These are phyloP conservation scores for Neelides sp. DNA, from an alignment of 1,140 invertebrate genomes.

Conservation along the genomic window DNA sequence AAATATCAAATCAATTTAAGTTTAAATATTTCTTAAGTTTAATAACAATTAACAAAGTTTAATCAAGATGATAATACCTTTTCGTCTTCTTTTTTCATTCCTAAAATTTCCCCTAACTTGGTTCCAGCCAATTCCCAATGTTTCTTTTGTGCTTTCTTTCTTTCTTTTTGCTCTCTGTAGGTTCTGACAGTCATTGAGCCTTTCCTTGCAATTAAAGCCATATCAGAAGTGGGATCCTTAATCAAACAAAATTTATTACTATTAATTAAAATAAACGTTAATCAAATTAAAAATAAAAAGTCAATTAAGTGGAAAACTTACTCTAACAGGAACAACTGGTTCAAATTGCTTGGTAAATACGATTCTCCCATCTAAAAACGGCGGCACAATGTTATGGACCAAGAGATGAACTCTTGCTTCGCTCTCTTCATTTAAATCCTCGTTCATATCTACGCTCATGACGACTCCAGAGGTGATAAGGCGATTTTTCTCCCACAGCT, in stretches of 20 bases:
- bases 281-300: neutral
- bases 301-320: constrained; percentile 34
- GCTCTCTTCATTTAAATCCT: constrained; percentile 82
- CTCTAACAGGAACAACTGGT: constrained; percentile 74
- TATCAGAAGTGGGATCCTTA: constrained; percentile 91
- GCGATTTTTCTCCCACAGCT: constrained; percentile 91
- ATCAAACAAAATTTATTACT: constrained; percentile 15
- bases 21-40: constrained; percentile 3
- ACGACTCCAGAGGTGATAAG: constrained; percentile 95
- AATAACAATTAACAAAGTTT: neutral
- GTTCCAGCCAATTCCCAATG: constrained; percentile 98
- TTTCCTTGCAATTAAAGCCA: constrained; percentile 94
- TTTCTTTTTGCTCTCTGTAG: constrained; percentile 90
- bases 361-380: constrained; percentile 95
- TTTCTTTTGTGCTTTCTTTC: constrained; percentile 91
- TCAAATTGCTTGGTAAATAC: constrained; percentile 99
- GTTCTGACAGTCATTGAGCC: constrained; percentile 78
- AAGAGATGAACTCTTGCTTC: constrained; percentile 89
- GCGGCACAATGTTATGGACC: constrained; percentile 97
- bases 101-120: constrained; percentile 93
- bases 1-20: neutral
- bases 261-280: neutral
- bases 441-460: constrained; percentile 72
- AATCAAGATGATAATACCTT: constrained; percentile 33
- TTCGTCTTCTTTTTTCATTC: constrained; percentile 70